phyloP scores from a whole-genome alignment of 2,113 vertebrate species.

The Alligator sinensis region DNA sequence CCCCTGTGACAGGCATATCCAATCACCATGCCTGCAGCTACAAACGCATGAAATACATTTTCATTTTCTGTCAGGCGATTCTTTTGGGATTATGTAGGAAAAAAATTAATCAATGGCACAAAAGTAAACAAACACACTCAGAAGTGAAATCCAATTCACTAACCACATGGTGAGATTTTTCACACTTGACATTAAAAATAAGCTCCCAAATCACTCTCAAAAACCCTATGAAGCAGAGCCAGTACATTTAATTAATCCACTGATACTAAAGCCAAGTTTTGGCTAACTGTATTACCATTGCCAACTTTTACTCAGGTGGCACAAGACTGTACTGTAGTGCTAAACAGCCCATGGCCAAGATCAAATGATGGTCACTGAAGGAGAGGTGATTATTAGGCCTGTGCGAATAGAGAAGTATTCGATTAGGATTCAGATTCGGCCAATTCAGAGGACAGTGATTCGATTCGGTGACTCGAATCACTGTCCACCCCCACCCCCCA shows the following conservation, averaged over 20 bases:
- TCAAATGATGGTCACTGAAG: rapidly evolving
- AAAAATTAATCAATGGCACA: not conserved
- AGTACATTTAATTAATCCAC: not conserved
- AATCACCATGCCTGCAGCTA: rapidly evolving
- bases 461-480: no score
- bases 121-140: not conserved
- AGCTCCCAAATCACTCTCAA: not conserved
- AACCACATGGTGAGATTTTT: not conserved
- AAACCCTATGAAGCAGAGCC: not conserved
- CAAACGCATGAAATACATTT: not conserved
- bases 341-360: not conserved
- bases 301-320: not conserved
- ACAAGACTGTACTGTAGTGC: rapidly evolving
- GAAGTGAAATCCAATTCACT: not conserved
- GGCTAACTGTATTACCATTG: not conserved
- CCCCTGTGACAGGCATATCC: rapidly evolving
- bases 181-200: not conserved
- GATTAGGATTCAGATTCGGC: no score
- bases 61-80: not conserved
- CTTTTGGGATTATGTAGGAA: not conserved
- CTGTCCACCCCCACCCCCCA: no score
- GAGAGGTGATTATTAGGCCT: not conserved
- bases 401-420: no score
- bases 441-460: no score
- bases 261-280: not conserved